Evolutionary conservation across 1,140 invertebrate genomes (phyloP).

Genomic region (Pachypsylla venusta): DNA sequence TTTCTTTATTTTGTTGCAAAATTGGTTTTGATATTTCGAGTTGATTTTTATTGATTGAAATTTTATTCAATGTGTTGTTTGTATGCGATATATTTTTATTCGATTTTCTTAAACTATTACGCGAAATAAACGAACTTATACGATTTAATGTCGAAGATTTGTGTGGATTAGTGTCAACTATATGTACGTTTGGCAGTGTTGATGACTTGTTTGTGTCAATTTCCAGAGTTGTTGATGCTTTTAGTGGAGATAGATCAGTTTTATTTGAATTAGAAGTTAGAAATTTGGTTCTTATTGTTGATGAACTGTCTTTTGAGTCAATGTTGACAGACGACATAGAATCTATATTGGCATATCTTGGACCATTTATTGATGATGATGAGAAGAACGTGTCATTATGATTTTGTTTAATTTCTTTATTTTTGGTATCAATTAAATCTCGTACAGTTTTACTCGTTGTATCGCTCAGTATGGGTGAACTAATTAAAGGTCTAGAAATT

Average conservation of each 20-base stretch:
- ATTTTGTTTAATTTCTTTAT: too few relatives aligned
- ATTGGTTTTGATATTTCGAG: slow-evolving; percentile 70
- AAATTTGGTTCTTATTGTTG: slow-evolving; percentile 17
- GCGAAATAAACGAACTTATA: slow-evolving; percentile 53
- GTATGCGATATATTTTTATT: neutral
- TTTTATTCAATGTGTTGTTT: slow-evolving; percentile 14
- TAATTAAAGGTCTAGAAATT: slow-evolving; percentile 52
- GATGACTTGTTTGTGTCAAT: neutral
- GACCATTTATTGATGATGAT: too few relatives aligned
- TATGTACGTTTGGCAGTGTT: neutral
- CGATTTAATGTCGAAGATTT: slow-evolving; percentile 38
- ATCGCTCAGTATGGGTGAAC: slow-evolving; percentile 57
- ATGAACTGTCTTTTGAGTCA: neutral
- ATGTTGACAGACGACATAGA: too few relatives aligned
- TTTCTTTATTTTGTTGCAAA: slow-evolving; percentile 45
- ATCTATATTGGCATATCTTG: too few relatives aligned
- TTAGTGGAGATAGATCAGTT: neutral
- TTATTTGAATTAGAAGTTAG: slow-evolving; percentile 21
- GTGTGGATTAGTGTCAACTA: neutral
- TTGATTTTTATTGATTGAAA: slow-evolving; percentile 25
- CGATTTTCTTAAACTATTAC: neutral
- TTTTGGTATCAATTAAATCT: slow-evolving; percentile 29
- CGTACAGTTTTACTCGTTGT: slow-evolving; percentile 57
- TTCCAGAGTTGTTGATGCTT: neutral
- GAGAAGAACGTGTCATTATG: too few relatives aligned